phyloP scores from a whole-genome alignment of 2,113 vertebrate species.

The Gymnarchus niloticus region DNA sequence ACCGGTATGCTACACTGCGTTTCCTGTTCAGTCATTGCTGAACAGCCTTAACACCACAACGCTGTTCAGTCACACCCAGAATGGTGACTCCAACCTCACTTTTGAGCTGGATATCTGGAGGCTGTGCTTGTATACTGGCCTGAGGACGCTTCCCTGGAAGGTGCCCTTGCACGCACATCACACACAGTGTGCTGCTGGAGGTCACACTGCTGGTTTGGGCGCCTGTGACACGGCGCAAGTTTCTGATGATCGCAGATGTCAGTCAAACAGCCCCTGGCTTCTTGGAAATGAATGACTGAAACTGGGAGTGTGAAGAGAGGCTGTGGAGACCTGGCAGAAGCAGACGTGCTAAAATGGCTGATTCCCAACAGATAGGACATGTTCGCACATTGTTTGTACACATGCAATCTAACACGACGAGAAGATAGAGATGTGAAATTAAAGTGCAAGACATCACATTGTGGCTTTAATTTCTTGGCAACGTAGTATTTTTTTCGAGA shows the following conservation, averaged over 20 bases:
- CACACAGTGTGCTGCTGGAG: background rate
- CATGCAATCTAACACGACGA: no score
- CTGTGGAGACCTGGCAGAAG: background rate
- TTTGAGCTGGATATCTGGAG: no score
- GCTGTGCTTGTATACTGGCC: no score
- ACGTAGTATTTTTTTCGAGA: background rate
- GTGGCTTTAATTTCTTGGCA: background rate
- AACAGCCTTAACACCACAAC: no score
- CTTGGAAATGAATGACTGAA: background rate
- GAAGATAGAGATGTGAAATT: background rate
- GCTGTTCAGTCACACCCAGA: no score
- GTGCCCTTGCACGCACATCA: background rate
- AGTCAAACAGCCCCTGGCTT: background rate
- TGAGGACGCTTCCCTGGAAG: no score
- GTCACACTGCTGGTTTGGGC: background rate
- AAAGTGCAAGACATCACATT: background rate
- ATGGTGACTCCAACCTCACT: no score
- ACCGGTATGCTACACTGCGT: no score
- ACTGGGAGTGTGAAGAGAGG: background rate
- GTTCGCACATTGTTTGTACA: background rate
- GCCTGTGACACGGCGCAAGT: background rate
- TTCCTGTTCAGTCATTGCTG: no score
- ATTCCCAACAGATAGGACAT: background rate
- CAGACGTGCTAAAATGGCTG: background rate
- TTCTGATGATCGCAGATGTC: background rate